A percentile compares a stretch with the other conserved stretches of the same genome.
Evolutionary conservation across 1,140 invertebrate genomes (phyloP).

Genomic region (Teleogryllus occipitalis): DNA sequence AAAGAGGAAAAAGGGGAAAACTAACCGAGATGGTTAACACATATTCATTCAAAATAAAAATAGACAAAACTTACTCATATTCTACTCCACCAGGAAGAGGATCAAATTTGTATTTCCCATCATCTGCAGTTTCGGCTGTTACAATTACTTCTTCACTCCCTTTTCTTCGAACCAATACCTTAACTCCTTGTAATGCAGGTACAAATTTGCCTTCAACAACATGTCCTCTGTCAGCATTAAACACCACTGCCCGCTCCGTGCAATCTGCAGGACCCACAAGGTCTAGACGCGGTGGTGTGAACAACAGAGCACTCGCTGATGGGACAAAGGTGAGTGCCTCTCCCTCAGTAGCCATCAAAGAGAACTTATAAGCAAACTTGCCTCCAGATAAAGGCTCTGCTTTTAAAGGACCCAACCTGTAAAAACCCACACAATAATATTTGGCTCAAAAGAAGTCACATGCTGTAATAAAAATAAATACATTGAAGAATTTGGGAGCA

Average conservation of each 20-base stretch:
- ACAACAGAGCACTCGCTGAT: conserved; percentile 57
- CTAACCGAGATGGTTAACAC: not conserved
- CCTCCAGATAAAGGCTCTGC: conserved; percentile 18
- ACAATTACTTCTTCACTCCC: conserved; percentile 37
- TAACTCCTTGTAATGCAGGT: conserved; percentile 58
- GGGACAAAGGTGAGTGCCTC: conserved; percentile 52
- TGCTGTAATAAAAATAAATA: not conserved
- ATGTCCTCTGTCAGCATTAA: conserved; percentile 44
- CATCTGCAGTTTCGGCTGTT: conserved; percentile 41
- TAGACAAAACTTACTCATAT: conserved; percentile 7
- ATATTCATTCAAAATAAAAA: not conserved
- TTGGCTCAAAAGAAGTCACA: conserved; percentile 17
- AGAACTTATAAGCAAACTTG: conserved; percentile 31
- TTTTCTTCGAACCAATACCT: conserved; percentile 43
- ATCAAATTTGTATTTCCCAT: conserved; percentile 71
- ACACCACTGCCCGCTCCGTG: conserved; percentile 47
- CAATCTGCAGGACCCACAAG: conserved; percentile 64
- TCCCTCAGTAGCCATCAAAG: conserved; percentile 44
- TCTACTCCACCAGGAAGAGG: conserved; percentile 49
- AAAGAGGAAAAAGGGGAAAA: not conserved
- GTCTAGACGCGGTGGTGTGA: conserved; percentile 53
- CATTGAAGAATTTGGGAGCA: not conserved
- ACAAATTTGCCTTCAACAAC: conserved; percentile 49
- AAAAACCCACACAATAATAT: not conserved
- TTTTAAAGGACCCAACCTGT: conserved; percentile 36